Base-by-base conservation (phyloP, 2,888 invertebrate species). In the Mythimna pallens region DNA sequence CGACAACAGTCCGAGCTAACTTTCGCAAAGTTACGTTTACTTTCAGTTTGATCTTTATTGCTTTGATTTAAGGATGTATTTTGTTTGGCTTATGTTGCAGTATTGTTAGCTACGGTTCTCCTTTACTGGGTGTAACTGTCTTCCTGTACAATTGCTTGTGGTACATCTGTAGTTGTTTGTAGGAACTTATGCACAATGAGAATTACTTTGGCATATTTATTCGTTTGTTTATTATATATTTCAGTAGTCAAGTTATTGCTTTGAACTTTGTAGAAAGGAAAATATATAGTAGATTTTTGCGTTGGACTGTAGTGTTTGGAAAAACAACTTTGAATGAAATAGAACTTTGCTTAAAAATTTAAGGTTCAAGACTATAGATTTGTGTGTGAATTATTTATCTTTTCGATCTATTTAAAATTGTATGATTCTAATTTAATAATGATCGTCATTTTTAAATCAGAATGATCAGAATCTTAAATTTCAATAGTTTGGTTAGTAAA, bases 71-170 rank as follows among this genome's bases (percentile, higher is more conserved):
- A 36, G 57, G 70, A 9, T 63, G 9, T 47, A 34, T 76, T 80
- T 81, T 9, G 63, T 58, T 72, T 61, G 59, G 22, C 22, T 55
- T 22, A 2, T 9, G 1, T 64, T 30, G 12, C 7, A 52, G 40
- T 64, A 63, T 66, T 82, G 62, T 73, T 82, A 65, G 70, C 58
- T n/a, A 63, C 3, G 54, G 57, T 78, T 70, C 67, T 76, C 70
- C 65, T 82, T 78, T 81, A 84, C 88, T 90, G 90, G 90, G 89
- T 92, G 89, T 91, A 91, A 84, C 89, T 87, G 90, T 90, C 92
- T 92, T 92, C 88, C 91, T 91, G 90, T 89, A 90, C 89, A 88
- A 88, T 91, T 88, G 87, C 84, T 89, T 82, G 87, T 84, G 81
- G 85, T 89, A 91, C 90, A 91, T 91, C 89, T 91, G 89, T 86